Evolutionary conservation across 2,888 invertebrate genomes (phyloP).

Genomic region (Eristalis tenax): DNA sequence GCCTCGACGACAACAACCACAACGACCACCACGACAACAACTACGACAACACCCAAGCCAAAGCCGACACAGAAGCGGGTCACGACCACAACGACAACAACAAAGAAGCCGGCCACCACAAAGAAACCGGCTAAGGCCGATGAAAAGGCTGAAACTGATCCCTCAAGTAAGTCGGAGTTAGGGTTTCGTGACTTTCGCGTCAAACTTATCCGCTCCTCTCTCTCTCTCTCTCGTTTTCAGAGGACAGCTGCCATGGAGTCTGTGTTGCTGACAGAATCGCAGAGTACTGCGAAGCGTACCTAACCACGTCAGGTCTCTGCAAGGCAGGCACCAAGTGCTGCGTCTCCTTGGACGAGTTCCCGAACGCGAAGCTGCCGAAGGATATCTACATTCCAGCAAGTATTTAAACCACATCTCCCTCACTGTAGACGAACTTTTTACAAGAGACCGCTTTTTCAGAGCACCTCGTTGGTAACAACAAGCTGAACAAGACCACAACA

Average conservation of each 20-base stretch:
- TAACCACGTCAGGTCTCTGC: slow-evolving; percentile 88
- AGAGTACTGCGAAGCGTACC: slow-evolving; percentile 92
- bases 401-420: slow-evolving; percentile 74
- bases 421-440: background rate
- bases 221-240: slow-evolving; percentile 28
- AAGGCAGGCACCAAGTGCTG: slow-evolving; percentile 90
- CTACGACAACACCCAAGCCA: slow-evolving; percentile 77
- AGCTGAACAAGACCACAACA: slow-evolving; percentile 74
- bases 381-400: slow-evolving; percentile 88
- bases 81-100: slow-evolving; percentile 73
- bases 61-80: slow-evolving; percentile 71
- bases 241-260: slow-evolving; percentile 87
- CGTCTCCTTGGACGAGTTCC: slow-evolving; percentile 88
- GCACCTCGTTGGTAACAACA: slow-evolving; percentile 76
- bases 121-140: slow-evolving; percentile 76
- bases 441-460: slow-evolving; percentile 73
- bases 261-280: slow-evolving; percentile 91
- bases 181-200: no score
- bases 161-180: slow-evolving; percentile 17
- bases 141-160: slow-evolving; percentile 75
- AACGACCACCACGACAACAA: slow-evolving; percentile 75
- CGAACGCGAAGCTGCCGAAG: slow-evolving; percentile 85
- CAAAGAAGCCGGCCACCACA: slow-evolving; percentile 75
- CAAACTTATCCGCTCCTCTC: background rate
- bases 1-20: slow-evolving; percentile 74